Evolutionary conservation across 2,113 vertebrate genomes (phyloP), one percentile per base, ranked within the genome.

Genomic region (Neodontobutis hainanensis): DNA sequence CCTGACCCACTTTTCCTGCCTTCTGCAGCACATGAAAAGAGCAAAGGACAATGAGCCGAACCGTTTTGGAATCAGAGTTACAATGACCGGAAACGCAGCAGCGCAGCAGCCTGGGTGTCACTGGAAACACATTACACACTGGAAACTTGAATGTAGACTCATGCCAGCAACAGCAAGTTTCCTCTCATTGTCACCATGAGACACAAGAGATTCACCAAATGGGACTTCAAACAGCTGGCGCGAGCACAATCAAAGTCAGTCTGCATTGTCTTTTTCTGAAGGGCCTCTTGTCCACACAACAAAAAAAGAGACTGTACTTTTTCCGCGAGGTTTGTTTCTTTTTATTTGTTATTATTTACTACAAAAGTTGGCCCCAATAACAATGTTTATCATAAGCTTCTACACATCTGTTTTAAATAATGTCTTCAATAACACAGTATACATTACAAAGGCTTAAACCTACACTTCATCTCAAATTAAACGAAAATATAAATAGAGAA

Each of bases 1-100:
- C 86, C 84, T 88, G 85, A 91, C 85, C 90, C 78, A 88, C 77
- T 88, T 86, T 88, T 89, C 80, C 71, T 82, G 71, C 67, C 64
- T 75, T 76, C 72, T 81, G 75, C 79, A 84, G 75, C 80, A 89
- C 85, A 92, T 91, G 87, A 93, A 92, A 92, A 87, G 85, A 70
- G 57, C 55, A 5, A 8, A 46, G 84, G 84, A 92, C 87, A 92
- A 91, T 88, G 80, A 82, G 71, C 61, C 79, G 73, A 85, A 85
- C 83, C 76, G 78, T 75, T 82, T 88, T 82, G 78, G 81, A 81
- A 88, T 77, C 68, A 49, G 73, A 55, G 50, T 68, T 85, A 91
- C 92, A 92, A 92, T 90, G 49, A 85, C 83, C 90, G 90, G 92
- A 92, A 92, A 87, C 66, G 81, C 80, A 84, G 81, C 60, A 80